Evolutionary conservation across 2,113 vertebrate genomes (phyloP), one percentile per base, ranked within the genome.

Genomic region (Ictidomys tridecemlineatus): DNA sequence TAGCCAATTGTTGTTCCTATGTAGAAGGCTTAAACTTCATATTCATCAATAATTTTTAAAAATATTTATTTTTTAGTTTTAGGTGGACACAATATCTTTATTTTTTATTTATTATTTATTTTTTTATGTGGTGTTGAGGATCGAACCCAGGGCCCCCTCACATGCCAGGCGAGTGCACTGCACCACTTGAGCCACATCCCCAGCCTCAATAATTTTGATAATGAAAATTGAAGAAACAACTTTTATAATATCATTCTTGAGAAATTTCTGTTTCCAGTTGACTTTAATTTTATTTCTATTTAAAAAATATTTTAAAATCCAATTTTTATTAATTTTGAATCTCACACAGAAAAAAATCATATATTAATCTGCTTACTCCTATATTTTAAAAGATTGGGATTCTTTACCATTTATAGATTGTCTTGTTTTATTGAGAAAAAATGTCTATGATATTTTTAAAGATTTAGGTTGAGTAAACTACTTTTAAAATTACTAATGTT

Each of bases 331-430:
- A 76, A 89, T 58, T 95, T 89, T 94, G 42, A 90, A 5, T 0
- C 5, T 0, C 30, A 69, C 0, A 9, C 28, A 72, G 34, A 72
- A 90, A 82, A 82, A 80, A 82, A 18, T 39, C 45, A 30, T 3
- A 70, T 80, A 65, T 77, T 85, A 88, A 34, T 87, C 28, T 95
- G 53, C 58, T 95, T 93, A 91, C 8, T 96, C 89, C 4, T 87
- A 8, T 65, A 92, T 65, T 89, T 42, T 42, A 84, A n/a, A 16
- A 94, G 28, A 70, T 82, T 90, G 37, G 13, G 61, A 96, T 93
- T 91, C 70, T 58, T 78, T 63, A 88, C 13, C 30, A 85, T 72
- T 90, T 87, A 58, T 34, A 88, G 72, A 77, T n/a, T 10, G 22
- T 4, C 9, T 86, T 58, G 1, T 63, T 30, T 73, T 72, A 73